These are phyloP conservation scores for Oryzaephilus surinamensis DNA, from an alignment of 1,140 invertebrate genomes.

Conservation along the genomic window DNA sequence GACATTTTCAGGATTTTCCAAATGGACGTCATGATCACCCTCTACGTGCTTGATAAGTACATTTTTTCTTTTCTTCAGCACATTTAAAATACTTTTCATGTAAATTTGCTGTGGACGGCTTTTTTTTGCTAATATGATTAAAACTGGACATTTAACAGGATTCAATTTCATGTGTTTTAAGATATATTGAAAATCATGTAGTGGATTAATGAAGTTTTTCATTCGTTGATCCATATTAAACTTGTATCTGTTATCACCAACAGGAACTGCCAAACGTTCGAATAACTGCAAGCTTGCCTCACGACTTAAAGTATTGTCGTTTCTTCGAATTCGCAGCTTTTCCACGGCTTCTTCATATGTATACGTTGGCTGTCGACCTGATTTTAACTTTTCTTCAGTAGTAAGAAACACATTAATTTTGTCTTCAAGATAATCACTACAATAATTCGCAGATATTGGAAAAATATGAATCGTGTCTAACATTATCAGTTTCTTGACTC, in stretches of 20 bases:
- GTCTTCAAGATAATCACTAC: constrained; percentile 26
- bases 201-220: constrained; percentile 17
- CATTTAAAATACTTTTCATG: constrained; percentile 6
- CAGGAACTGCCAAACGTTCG: constrained; percentile 36
- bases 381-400: constrained; percentile 26
- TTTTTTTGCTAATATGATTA: constrained; percentile 28
- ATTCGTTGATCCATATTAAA: constrained; percentile 25
- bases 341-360: constrained; percentile 42
- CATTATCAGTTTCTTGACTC: constrained; percentile 41
- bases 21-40: constrained; percentile 55
- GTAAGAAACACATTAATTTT: constrained; percentile 16
- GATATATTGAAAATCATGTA: constrained; percentile 15
- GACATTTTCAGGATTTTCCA: constrained; percentile 45
- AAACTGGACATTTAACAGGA: constrained; percentile 26
- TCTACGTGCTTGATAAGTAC: constrained; percentile 34
- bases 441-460: constrained; percentile 23
- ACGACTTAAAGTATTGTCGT: constrained; percentile 30
- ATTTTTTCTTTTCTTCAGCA: constrained; percentile 22
- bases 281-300: constrained; percentile 40
- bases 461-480: constrained; percentile 40
- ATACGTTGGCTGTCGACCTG: constrained; percentile 30
- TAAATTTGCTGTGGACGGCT: not conserved
- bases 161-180: constrained; percentile 28
- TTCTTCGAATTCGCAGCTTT: constrained; percentile 32
- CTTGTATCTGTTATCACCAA: constrained; percentile 30